Evolutionary conservation across 2,888 invertebrate species (phyloP), one percentile per base, ranked within the genome.

Genomic region (Drepana falcataria): DNA sequence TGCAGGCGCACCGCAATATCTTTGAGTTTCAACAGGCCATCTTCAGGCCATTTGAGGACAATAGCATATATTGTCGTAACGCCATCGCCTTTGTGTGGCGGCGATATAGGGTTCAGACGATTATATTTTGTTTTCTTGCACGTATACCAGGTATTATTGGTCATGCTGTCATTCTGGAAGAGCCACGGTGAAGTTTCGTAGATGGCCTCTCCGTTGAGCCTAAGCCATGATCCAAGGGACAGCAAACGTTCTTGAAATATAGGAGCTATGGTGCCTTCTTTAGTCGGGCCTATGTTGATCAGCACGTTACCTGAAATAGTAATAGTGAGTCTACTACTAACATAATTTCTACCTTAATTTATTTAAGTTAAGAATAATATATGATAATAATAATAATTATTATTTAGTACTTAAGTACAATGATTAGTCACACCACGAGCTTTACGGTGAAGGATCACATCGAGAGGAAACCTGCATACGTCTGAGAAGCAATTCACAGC

Each of bases 211-310:
- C 97, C 98, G 71, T 98, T 98, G n/a, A 93, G 84, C 2, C 83
- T 73, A 9, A 98, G 85, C 98, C 98, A 98, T 21, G 85, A 67
- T 2, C 98, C 98, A 65, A 98, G 92, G 64, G 94, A 92, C 7
- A 93, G 81, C 0, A 98, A 87, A 49, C 98, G 92, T 75, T 98
- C 97, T 87, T 97, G 95, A 83, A 95, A 97, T 73, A 98, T 95
- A 0, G 96, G 96, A 2, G 93, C 81, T 61, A 98, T 97, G 4
- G 94, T 94, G 3, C 98, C 98, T 68, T 97, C 96, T 74, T 95
- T 96, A 0, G 97, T 96, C 21, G 98, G 98, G 0, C 98, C 98
- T 4, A 98, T 93, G 75, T 98, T 98, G 73, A 97, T 93, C 21
- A 96, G 80, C 33, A 95, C 89, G 75, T 97, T 97, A 0, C 95